Base-by-base conservation (phyloP, 2,113 vertebrate genomes). In the Chrysochloris asiatica region DNA sequence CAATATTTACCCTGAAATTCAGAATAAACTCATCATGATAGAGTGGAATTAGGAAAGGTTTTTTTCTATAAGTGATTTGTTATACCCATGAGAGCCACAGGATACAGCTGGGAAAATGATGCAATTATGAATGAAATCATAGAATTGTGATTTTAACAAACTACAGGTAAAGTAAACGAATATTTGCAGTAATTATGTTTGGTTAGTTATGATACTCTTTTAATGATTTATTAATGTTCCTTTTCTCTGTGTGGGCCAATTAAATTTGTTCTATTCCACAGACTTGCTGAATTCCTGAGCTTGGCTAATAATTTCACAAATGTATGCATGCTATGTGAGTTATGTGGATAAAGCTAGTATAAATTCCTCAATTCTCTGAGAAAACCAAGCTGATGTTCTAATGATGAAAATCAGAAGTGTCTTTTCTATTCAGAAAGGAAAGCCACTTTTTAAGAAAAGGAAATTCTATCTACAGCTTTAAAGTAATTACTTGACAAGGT, bases 401-500 rank as follows among this genome's bases (percentile, higher is more conserved):
- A 1, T 78, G 61, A 82, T 7, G 26, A 88, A 94, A 80, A 47
- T n/a, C 61, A 91, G n/a, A 91, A 92, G 1, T 80, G 82, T 41
- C 36, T 91, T 92, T 61, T 90, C 36, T 28, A 26, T 56, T 92
- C 61, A 79, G 4, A 36, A 94, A 63, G 24, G 3, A 94, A 87
- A 85, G 5, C 6, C 80, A 75, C 69, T 73, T 85, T 61, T 54
- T 33, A 33, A 0, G 21, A 78, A 85, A 83, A 90, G 43, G 43
- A 92, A 81, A 52, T 83, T 36, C 24, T 92, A 89, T 69, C 50
- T 92, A 59, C 95, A 95, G 38, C 8, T 88, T 87, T 92, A 87
- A 89, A 83, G 76, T 79, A 21, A 82, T 77, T 80, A 77, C 3
- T 83, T 93, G 36, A 81, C 4, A 88, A 92, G 26, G n/a, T 38